Conservation (phyloP, 2,797 vertebrate species). For the Alcedo atthis region DNA sequence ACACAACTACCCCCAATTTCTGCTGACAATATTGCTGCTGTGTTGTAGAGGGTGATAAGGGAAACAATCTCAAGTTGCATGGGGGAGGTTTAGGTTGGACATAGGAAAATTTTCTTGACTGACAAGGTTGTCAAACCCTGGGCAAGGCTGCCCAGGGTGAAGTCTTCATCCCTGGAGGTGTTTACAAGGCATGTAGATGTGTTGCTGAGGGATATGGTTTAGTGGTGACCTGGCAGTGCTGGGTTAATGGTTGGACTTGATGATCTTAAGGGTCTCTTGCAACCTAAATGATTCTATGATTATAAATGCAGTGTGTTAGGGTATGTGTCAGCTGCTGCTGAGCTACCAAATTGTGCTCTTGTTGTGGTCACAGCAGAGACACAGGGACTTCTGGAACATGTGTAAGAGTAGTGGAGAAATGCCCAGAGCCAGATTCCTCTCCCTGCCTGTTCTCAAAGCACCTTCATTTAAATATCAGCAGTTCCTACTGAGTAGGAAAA, state of each 20-base stretch:
- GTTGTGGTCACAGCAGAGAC: not conserved
- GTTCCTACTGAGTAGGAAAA: not conserved
- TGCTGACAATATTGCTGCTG: rapidly evolving
- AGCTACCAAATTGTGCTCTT: not conserved
- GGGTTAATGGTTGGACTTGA: not conserved
- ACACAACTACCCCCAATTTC: not conserved
- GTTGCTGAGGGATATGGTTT: not conserved
- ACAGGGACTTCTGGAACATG: not conserved
- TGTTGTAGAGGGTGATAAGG: not conserved
- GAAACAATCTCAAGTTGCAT: not conserved
- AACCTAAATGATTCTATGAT: not conserved
- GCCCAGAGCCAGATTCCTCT: not conserved
- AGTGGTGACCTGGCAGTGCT: not conserved
- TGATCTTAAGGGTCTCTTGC: not conserved
- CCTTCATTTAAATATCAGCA: not conserved
- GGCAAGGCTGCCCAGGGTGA: no score
- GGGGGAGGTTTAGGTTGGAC: not conserved
- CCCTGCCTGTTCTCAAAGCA: not conserved
- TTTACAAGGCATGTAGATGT: not conserved
- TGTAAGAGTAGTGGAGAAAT: not conserved
- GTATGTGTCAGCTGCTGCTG: rapidly evolving
- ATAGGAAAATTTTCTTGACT: no score
- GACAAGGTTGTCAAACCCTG: no score
- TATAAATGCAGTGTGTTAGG: not conserved
- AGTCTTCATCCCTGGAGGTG: not conserved